These are phyloP conservation scores for Ranitomeya imitator DNA, from an alignment of 2,113 vertebrate genomes.

Conservation along the genomic window DNA sequence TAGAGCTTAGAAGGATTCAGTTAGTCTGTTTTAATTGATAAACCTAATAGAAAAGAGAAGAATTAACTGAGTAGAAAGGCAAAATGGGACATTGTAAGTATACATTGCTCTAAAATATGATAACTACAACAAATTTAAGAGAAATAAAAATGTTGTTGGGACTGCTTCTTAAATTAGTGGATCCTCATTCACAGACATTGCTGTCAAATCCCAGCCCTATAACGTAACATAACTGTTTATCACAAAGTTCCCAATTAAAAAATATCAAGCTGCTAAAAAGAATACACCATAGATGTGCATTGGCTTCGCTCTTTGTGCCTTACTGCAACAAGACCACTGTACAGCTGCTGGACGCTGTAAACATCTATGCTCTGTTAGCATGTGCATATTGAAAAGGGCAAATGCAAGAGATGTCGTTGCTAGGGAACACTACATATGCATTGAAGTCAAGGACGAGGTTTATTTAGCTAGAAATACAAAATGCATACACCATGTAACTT, in stretches of 20 bases:
- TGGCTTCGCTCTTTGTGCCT: background rate
- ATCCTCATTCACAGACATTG: background rate
- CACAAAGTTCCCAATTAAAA: background rate
- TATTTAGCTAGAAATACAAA: constrained; percentile 54
- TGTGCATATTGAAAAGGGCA: constrained; percentile 58
- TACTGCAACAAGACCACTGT: constrained; percentile 42
- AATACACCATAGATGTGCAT: background rate
- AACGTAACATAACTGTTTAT: background rate
- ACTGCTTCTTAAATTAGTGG: background rate
- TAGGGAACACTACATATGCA: constrained; percentile 58
- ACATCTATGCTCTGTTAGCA: constrained; percentile 40
- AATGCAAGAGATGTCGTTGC: constrained; percentile 44
- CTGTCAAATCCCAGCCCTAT: background rate
- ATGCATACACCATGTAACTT: constrained; percentile 51
- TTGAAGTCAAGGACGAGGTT: constrained; percentile 53
- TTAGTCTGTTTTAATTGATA: too few relatives aligned
- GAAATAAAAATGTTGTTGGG: too few relatives aligned
- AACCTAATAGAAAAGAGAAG: too few relatives aligned
- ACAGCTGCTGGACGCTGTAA: constrained; percentile 41
- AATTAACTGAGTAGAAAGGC: too few relatives aligned
- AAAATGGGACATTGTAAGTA: too few relatives aligned
- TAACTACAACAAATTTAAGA: too few relatives aligned
- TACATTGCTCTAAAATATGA: too few relatives aligned
- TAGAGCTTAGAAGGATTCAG: too few relatives aligned
- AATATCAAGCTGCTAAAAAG: background rate